These are phyloP conservation scores for Clarias macrocephalus DNA, from an alignment of 2,113 vertebrate genomes.

Conservation along the genomic window DNA sequence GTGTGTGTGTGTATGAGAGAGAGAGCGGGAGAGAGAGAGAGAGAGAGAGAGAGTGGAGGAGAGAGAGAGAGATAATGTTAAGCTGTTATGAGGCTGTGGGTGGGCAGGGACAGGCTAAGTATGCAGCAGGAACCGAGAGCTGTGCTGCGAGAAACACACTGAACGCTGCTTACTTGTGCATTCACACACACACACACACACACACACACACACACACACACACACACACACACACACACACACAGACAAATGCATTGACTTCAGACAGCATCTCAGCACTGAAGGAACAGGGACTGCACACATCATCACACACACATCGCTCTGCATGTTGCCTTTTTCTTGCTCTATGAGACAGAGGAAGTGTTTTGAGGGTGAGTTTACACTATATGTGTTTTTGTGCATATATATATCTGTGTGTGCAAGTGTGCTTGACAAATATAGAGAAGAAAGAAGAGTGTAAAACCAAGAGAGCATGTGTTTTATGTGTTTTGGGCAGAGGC, in stretches of 20 bases:
- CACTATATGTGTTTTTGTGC: constrained; percentile 2
- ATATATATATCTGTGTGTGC: not conserved
- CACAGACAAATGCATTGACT: constrained; percentile 26
- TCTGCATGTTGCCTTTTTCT: constrained; percentile 64
- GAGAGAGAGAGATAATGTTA: constrained; percentile 38
- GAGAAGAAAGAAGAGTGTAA: not conserved
- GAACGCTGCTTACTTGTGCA: constrained; percentile 30
- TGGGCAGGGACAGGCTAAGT: constrained; percentile 49
- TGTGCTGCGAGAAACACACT: constrained; percentile 40
- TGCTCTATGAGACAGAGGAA: constrained; percentile 66
- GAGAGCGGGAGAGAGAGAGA: constrained; percentile 17
- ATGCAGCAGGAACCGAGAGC: constrained; percentile 49
- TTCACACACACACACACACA: not conserved
- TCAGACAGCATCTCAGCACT: constrained; percentile 46
- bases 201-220: constrained; percentile 21
- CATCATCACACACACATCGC: constrained; percentile 15
- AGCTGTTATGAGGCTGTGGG: constrained; percentile 60
- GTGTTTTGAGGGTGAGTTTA: constrained; percentile 56
- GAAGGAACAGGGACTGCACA: constrained; percentile 20
- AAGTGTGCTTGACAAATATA: constrained; percentile 33
- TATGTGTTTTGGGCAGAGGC: constrained; percentile 54
- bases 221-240: constrained; percentile 14
- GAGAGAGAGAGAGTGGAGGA: constrained; percentile 35
- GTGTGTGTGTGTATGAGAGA: not conserved
- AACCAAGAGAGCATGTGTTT: constrained; percentile 54